A percentile compares a stretch with the other conserved stretches of the same genome.
Conservation (phyloP, 2,888 invertebrate species). For the Lasius fuliginosus region DNA sequence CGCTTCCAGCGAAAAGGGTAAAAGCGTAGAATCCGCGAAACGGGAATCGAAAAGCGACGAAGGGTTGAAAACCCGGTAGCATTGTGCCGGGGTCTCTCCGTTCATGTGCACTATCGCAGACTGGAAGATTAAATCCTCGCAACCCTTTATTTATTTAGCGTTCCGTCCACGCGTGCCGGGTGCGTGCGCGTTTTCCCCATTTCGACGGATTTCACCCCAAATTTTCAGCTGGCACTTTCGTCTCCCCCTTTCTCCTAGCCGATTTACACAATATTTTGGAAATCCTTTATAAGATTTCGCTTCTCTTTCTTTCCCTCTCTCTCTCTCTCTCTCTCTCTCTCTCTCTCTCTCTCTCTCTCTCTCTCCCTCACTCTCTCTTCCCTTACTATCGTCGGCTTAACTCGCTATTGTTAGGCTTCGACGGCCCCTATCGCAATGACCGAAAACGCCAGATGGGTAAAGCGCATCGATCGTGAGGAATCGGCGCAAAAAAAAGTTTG, state of each 20-base stretch:
- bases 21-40: constrained; percentile 65
- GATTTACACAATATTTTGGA: constrained; percentile 87
- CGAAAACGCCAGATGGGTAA: constrained; percentile 80
- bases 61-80: constrained; percentile 71
- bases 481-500: constrained; percentile 75
- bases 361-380: constrained; percentile 40
- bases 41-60: constrained; percentile 61
- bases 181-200: constrained; percentile 70
- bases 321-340: constrained; percentile 11
- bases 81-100: constrained; percentile 61
- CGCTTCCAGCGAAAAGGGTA: constrained; percentile 53
- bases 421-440: constrained; percentile 64
- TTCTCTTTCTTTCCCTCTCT: constrained; percentile 53
- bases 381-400: constrained; percentile 75
- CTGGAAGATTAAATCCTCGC: constrained; percentile 39
- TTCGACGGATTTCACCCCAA: constrained; percentile 83
- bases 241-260: constrained; percentile 57
- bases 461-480: constrained; percentile 61
- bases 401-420: constrained; percentile 61
- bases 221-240: constrained; percentile 82
- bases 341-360: constrained; percentile 9
- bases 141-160: constrained; percentile 86
- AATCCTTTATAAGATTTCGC: constrained; percentile 84
- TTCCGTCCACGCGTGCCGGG: constrained; percentile 69
- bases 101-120: constrained; percentile 21